Conservation (phyloP, 1,140 invertebrate genomes). For the Drepana arcuata region DNA sequence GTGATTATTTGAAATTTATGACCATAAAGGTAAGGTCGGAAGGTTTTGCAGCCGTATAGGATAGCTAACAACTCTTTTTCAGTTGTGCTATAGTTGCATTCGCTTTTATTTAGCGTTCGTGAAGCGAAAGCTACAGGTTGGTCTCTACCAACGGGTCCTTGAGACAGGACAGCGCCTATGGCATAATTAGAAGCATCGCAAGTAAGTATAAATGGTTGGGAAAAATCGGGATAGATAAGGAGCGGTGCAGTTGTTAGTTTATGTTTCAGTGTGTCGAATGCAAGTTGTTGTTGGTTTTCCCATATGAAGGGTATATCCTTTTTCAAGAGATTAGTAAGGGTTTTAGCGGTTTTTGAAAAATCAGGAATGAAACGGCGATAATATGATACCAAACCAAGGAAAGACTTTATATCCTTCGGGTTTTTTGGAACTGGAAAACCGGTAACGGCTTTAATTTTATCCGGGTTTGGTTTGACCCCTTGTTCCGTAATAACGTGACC, state of each 20-base stretch:
- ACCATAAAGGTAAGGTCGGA: conserved; percentile 26
- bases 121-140: conserved; percentile 29
- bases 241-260: neutral
- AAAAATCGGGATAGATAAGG: neutral
- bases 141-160: conserved; percentile 27
- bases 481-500: conserved; percentile 29
- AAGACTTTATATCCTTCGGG: conserved; percentile 46
- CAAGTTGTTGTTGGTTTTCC: conserved; percentile 16
- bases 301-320: conserved; percentile 22
- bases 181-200: neutral
- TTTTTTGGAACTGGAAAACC: conserved; percentile 39
- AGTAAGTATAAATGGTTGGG: neutral
- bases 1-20: conserved; percentile 62
- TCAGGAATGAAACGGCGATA: conserved; percentile 9
- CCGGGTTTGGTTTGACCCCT: conserved; percentile 46
- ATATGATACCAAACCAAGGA: conserved; percentile 29
- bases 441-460: conserved; percentile 44
- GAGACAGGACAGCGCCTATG: conserved; percentile 30
- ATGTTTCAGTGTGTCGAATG: conserved; percentile 21
- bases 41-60: conserved; percentile 56
- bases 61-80: conserved; percentile 21
- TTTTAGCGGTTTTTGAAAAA: conserved; percentile 27
- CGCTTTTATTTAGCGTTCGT: conserved; percentile 28
- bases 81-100: conserved; percentile 7
- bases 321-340: conserved; percentile 27